phyloP scores from a whole-genome alignment of 1,140 invertebrate species.

The Lanistes nyassanus region DNA sequence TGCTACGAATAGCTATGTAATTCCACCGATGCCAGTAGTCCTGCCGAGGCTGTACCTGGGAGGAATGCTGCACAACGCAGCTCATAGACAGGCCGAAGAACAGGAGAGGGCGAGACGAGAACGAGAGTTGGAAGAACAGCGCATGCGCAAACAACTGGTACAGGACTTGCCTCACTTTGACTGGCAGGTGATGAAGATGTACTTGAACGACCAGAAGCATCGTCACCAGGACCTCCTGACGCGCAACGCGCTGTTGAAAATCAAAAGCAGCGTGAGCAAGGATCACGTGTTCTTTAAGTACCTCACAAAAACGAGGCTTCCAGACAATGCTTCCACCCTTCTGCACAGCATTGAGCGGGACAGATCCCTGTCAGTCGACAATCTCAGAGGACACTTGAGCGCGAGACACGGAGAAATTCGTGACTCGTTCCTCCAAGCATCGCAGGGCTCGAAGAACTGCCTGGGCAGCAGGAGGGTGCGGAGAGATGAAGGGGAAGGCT shows the following conservation, averaged over 20 bases:
- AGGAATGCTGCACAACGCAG: constrained; percentile 5
- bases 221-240: constrained; percentile 40
- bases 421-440: no score
- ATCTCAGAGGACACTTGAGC: no score
- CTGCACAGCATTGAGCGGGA: constrained; percentile 21
- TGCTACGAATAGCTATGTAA: not conserved
- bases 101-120: constrained; percentile 10
- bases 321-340: constrained; percentile 7
- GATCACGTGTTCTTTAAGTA: constrained; percentile 35
- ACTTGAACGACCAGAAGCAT: constrained; percentile 33
- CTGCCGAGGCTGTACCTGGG: constrained; percentile 13
- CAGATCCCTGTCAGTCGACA: not conserved
- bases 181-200: constrained; percentile 36
- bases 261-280: constrained; percentile 24
- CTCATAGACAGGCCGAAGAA: constrained; percentile 14
- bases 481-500: no score
- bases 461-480: no score
- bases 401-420: no score
- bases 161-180: constrained; percentile 35
- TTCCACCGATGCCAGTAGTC: constrained; percentile 9
- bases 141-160: constrained; percentile 6
- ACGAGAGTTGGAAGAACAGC: constrained; percentile 5
- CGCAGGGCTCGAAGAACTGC: no score
- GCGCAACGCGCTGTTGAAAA: constrained; percentile 34
- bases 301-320: constrained; percentile 26